phyloP scores from a whole-genome alignment of 2,113 vertebrate genomes.

The Poecile atricapillus region DNA sequence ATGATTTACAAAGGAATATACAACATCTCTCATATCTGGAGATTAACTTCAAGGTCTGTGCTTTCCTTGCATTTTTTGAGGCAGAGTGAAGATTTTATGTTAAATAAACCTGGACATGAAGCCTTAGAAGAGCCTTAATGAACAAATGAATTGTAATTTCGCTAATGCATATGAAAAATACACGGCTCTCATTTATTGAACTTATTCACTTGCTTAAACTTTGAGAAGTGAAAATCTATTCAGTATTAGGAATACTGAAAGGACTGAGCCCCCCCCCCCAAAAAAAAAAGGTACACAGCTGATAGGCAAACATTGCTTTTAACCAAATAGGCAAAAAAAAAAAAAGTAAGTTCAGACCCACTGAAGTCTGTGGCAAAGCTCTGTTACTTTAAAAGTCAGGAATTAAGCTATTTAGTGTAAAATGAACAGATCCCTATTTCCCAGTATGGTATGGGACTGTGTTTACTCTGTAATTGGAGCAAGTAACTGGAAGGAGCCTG shows the following conservation, averaged over 20 bases:
- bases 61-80: not conserved
- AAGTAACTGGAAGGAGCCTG: not conserved
- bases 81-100: not conserved
- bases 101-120: not conserved
- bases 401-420: not conserved
- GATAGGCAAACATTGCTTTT: not conserved
- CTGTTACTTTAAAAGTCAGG: not conserved
- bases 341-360: not conserved
- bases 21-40: not conserved
- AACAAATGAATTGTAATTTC: not conserved
- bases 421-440: not conserved
- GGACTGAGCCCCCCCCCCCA: fast-evolving
- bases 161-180: not conserved
- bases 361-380: not conserved
- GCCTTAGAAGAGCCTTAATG: not conserved
- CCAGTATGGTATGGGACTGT: not conserved
- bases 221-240: not conserved
- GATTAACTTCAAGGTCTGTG: not conserved
- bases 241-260: not conserved
- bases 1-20: not conserved
- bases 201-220: not conserved
- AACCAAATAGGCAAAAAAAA: not conserved
- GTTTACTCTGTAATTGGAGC: not conserved
- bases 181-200: not conserved
- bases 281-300: not conserved